These are phyloP conservation scores for Callaeas wilsoni DNA, from an alignment of 2,113 vertebrate species.

Conservation along the genomic window DNA sequence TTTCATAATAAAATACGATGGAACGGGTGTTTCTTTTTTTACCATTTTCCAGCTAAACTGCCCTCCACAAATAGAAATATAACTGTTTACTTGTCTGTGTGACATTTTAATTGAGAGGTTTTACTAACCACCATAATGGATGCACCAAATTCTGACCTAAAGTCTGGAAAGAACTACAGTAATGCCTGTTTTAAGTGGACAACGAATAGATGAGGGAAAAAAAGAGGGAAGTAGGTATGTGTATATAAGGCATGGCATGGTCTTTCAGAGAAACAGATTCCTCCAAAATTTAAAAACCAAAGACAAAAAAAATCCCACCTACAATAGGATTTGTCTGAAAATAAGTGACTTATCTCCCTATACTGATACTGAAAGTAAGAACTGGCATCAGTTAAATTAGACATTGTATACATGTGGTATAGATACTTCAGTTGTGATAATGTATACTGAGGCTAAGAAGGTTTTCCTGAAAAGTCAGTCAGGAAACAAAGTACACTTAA, in stretches of 20 bases:
- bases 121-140: neutral
- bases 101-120: neutral
- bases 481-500: neutral
- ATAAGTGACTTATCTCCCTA: neutral
- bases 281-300: neutral
- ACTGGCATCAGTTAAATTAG: neutral
- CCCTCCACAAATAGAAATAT: neutral
- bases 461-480: neutral
- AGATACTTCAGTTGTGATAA: neutral
- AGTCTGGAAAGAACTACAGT: neutral
- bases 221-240: neutral
- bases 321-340: neutral
- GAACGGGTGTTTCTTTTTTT: neutral
- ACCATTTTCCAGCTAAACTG: neutral
- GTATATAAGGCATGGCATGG: neutral
- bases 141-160: neutral
- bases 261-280: neutral
- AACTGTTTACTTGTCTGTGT: neutral
- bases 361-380: neutral
- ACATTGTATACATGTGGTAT: neutral
- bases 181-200: neutral
- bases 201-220: neutral
- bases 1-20: neutral
- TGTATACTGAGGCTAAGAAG: neutral
- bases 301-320: neutral